Percentiles rank a stretch among this genome's conserved stretches.
These are phyloP conservation scores for Jordanella pulchra DNA, from an alignment of 2,797 vertebrate genomes.

Conservation along the genomic window DNA sequence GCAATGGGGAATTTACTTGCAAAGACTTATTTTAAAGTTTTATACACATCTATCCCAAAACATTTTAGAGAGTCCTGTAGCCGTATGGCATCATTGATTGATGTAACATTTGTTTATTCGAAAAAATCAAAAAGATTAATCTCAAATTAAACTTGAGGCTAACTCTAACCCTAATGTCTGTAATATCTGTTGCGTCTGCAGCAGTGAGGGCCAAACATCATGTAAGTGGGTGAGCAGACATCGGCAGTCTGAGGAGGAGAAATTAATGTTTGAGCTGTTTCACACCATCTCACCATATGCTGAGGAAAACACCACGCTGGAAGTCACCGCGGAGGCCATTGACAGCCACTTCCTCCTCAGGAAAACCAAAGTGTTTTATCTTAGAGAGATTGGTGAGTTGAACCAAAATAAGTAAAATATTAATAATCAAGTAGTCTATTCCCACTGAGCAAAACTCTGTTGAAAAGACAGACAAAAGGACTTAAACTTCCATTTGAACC, in stretches of 20 bases:
- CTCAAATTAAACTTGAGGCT: too few relatives aligned
- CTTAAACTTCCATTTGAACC: too few relatives aligned
- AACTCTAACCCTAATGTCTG: not conserved
- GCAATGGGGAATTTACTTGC: too few relatives aligned
- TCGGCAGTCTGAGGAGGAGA: not conserved
- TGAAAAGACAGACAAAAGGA: too few relatives aligned
- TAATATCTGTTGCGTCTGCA: slow-evolving; percentile 27
- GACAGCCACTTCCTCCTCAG: slow-evolving; percentile 13
- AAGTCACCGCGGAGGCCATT: slow-evolving; percentile 73
- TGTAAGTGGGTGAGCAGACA: slow-evolving; percentile 57
- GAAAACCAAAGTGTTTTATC: slow-evolving; percentile 67
- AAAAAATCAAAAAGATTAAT: too few relatives aligned
- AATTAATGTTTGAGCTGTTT: slow-evolving; percentile 61
- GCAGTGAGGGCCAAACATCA: slow-evolving; percentile 31
- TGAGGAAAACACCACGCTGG: slow-evolving; percentile 72
- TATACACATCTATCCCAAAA: not conserved
- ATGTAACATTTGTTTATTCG: not conserved
- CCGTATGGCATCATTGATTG: not conserved
- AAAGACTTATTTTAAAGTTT: not conserved
- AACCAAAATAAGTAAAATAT: not conserved
- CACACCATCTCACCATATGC: slow-evolving; percentile 67
- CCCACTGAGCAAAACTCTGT: too few relatives aligned
- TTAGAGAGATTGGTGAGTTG: slow-evolving; percentile 76
- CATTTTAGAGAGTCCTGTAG: too few relatives aligned
- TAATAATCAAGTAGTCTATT: not conserved